Percentiles rank a stretch among this genome's conserved stretches.
Conservation (phyloP, 2,113 vertebrate species). For the Petromus typicus region DNA sequence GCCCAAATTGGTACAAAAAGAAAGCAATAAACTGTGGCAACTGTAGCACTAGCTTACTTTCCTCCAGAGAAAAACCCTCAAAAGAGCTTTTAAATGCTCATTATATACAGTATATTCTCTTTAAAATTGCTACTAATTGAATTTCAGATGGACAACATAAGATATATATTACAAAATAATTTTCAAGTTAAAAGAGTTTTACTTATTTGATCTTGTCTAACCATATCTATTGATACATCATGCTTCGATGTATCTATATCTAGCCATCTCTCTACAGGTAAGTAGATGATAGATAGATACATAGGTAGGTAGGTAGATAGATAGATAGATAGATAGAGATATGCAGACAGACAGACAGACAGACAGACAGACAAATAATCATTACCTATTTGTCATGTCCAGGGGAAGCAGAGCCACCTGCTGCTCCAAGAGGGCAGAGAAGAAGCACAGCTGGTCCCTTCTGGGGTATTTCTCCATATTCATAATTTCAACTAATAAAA, state of each 20-base stretch:
- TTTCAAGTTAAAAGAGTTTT: neutral
- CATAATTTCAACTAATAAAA: neutral
- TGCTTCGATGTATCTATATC: neutral
- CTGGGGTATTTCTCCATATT: neutral
- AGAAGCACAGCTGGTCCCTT: neutral
- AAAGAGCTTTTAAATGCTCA: neutral
- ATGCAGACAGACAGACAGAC: too few relatives aligned
- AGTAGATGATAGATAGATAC: neutral
- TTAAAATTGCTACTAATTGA: neutral
- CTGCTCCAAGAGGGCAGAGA: neutral
- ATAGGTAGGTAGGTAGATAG: too few relatives aligned
- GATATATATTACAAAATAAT: neutral
- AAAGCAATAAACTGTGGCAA: neutral
- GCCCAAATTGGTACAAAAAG: neutral
- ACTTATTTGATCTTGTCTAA: neutral
- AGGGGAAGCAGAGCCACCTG: fast-evolving
- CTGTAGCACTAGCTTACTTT: neutral
- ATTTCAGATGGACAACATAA: neutral
- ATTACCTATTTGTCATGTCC: neutral
- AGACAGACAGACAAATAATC: neutral
- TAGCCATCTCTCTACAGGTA: neutral
- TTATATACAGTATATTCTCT: neutral
- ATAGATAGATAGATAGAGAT: too few relatives aligned
- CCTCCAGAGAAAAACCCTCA: neutral
- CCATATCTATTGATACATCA: too few relatives aligned